These are phyloP conservation scores for Chionomys nivalis DNA, from an alignment of 2,113 vertebrate species.

Conservation along the genomic window DNA sequence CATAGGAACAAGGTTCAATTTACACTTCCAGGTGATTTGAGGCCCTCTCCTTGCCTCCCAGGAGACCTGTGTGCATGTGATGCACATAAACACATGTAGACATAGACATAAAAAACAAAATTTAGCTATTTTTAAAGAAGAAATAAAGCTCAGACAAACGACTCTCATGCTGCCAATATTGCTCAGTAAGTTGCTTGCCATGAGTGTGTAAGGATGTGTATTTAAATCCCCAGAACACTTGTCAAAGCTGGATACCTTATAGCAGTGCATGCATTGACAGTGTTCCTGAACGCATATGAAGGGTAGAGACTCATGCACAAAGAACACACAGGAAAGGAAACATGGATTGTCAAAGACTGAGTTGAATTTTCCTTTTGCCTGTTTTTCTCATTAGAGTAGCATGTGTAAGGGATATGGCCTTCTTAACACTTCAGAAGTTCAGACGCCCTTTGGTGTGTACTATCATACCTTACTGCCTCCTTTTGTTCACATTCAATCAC, in stretches of 20 bases:
- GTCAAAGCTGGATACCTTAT: not conserved
- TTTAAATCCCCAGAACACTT: not conserved
- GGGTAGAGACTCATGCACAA: not conserved
- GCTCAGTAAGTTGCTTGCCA: not conserved
- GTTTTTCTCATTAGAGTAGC: not conserved
- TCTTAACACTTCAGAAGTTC: not conserved
- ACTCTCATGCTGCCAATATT: not conserved
- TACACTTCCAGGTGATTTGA: not conserved
- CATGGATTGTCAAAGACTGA: not conserved
- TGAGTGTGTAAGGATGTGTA: too few relatives aligned
- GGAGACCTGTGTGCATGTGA: not conserved
- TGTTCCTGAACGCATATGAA: not conserved
- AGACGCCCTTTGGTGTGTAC: not conserved
- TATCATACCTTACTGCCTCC: not conserved
- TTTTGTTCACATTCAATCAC: not conserved
- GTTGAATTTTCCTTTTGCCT: not conserved
- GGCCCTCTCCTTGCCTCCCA: not conserved
- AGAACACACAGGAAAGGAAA: not conserved
- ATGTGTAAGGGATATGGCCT: not conserved
- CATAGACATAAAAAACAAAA: not conserved
- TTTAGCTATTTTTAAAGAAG: too few relatives aligned
- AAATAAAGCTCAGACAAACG: conserved; percentile 8
- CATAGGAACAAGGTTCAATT: not conserved
- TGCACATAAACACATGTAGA: not conserved
- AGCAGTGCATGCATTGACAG: not conserved